Base-by-base conservation (phyloP, 2,888 invertebrate genomes). In the Margaritifera margaritifera region DNA sequence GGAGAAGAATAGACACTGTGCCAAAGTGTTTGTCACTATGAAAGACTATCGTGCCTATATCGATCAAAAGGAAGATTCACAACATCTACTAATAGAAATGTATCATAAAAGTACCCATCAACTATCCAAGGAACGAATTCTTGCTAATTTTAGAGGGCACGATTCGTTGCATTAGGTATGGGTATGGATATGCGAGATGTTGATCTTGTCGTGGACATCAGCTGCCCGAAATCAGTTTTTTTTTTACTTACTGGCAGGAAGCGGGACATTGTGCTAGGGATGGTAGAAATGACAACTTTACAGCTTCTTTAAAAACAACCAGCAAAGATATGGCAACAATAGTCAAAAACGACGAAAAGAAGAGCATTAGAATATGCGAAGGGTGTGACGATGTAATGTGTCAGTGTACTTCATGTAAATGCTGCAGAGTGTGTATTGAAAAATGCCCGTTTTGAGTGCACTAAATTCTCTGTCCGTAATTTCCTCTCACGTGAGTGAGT, bases 41-140 rank as follows among this genome's bases (percentile, higher is more conserved):
- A 74, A 68, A 64, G 66, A 69, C 15, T 54, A 51, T 11, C 5
- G 54, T 22, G 69, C 74, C 6, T 78, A 74, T 67, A 62, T 24
- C 11, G 66, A 71, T n/a, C 53, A 56, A 22, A 64, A 60, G 20
- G 42, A n/a, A n/a, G n/a, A n/a, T n/a, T n/a, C n/a, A n/a, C n/a
- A n/a, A n/a, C n/a, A n/a, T n/a, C n/a, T n/a, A 15, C 42, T 78
- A 2, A 60, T 76, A 20, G 74, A 78, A 62, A 76, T 78, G 73
- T 78, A 59, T 60, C 76, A 74, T 50, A 78, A 67, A 56, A 62
- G 64, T 42, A 75, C 76, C 4, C 53, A 74, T 54, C 59, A 69
- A 18, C 31, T 27, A 18, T 77, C 76, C 6, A 77, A 77, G 54
- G 19, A 62, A 42, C 25, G 65, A 50, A 75, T 74, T n/a, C 24